These are phyloP conservation scores for Leptestheria dahalacensis DNA, from an alignment of 1,140 invertebrate species.

Conservation along the genomic window DNA sequence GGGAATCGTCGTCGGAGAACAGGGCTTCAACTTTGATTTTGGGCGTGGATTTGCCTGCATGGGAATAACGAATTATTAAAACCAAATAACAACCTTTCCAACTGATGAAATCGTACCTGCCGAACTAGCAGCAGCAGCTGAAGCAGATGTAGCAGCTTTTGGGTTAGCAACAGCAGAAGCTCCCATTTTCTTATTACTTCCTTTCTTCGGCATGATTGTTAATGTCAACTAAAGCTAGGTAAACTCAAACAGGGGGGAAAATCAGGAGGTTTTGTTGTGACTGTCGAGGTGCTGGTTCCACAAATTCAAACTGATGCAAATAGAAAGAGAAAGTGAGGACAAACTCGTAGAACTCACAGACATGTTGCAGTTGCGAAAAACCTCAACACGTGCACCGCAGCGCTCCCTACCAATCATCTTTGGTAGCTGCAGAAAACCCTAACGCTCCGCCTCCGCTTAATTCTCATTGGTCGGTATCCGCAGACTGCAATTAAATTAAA, in stretches of 20 bases:
- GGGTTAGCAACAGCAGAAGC: not conserved
- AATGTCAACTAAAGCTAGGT: not conserved
- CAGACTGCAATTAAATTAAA: no score
- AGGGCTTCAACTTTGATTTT: conserved; percentile 3
- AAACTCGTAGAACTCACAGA: not conserved
- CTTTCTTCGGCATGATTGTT: conserved; percentile 6
- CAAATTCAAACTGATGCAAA: no score
- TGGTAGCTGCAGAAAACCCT: no score
- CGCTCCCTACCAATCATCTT: not conserved
- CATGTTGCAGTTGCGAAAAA: not conserved
- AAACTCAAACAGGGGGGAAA: not conserved
- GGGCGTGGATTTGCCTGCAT: not conserved
- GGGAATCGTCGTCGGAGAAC: conserved; percentile 48
- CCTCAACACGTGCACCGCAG: not conserved
- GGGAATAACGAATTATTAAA: not conserved
- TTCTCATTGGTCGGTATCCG: no score
- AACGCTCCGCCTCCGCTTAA: no score
- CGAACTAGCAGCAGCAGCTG: not conserved
- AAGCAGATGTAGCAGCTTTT: not conserved
- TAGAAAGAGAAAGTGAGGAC: not conserved
- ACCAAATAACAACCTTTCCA: no score
- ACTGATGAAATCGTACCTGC: no score
- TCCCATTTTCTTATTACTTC: not conserved
- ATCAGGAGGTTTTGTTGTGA: no score
- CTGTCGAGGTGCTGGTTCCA: no score